A percentile compares a stretch with the other conserved stretches of the same genome.
phyloP scores from a whole-genome alignment of 2,113 vertebrate species.

The Piprites chloris region DNA sequence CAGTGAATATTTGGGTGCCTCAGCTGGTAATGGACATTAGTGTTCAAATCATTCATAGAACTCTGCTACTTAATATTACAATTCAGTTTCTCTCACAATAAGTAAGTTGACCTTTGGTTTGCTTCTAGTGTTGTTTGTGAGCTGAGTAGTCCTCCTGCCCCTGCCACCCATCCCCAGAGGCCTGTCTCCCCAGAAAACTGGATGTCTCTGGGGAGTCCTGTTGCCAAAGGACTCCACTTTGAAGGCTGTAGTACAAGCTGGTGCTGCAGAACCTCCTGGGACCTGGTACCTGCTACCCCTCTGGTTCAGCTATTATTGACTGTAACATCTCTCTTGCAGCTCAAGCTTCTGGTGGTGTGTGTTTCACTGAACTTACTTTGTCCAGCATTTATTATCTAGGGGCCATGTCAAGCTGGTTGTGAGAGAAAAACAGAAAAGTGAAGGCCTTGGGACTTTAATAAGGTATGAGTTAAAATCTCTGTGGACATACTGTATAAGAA shows the following conservation, averaged over 20 bases:
- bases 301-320: neutral
- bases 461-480: neutral
- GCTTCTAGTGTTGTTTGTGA: neutral
- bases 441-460: neutral
- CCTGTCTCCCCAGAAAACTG: neutral
- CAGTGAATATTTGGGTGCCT: neutral
- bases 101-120: neutral
- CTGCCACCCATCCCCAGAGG: neutral
- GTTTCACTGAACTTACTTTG: neutral
- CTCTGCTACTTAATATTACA: rapidly evolving
- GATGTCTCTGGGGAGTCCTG: neutral
- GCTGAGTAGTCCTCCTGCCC: neutral
- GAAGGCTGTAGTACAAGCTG: neutral
- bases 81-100: neutral
- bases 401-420: neutral
- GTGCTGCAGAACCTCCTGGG: neutral
- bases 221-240: neutral
- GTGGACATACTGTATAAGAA: neutral
- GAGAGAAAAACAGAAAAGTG: neutral
- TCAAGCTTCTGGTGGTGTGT: neutral
- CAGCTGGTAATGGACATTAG: neutral
- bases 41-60: neutral
- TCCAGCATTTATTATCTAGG: neutral
- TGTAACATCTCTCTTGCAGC: neutral
- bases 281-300: neutral